phyloP scores from a whole-genome alignment of 2,888 invertebrate species.

The Troglohyphantes excavatus region DNA sequence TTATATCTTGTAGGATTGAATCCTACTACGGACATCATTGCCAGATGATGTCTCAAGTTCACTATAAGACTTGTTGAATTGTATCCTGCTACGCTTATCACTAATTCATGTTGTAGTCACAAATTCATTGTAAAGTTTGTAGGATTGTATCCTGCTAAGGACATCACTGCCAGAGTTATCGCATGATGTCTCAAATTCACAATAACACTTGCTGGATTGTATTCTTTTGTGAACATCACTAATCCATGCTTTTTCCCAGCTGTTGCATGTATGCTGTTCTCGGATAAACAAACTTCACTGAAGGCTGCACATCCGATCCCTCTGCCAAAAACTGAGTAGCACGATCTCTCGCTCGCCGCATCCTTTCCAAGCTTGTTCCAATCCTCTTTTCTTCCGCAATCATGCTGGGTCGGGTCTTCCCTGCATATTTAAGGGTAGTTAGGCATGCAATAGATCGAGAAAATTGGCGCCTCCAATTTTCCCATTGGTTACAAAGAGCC shows the following conservation, averaged over 20 bases:
- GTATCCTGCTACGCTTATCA: too few species aligned
- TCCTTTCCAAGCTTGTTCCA: conserved; percentile 53
- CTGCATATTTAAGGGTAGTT: conserved; percentile 74
- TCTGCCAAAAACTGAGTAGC: neutral
- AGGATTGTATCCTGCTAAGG: too few species aligned
- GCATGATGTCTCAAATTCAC: too few species aligned
- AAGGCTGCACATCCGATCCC: conserved; percentile 30
- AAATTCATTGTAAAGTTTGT: too few species aligned
- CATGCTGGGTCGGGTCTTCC: conserved; percentile 51
- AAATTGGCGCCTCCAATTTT: conserved; percentile 71
- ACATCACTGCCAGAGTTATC: too few species aligned
- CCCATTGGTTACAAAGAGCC: conserved; percentile 68
- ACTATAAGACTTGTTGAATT: too few species aligned
- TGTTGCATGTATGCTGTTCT: neutral
- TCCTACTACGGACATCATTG: too few species aligned
- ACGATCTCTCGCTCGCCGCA: conserved; percentile 56
- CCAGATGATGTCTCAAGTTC: too few species aligned
- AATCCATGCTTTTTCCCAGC: neutral
- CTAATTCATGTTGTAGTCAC: too few species aligned
- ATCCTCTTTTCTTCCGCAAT: conserved; percentile 61
- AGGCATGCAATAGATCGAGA: conserved; percentile 67
- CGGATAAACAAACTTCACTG: neutral
- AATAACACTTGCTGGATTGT: too few species aligned
- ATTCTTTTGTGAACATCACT: too few species aligned
- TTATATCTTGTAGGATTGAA: too few species aligned